Conservation (phyloP, 2,888 invertebrate genomes). For the Heteromyza rotundicornis region DNA sequence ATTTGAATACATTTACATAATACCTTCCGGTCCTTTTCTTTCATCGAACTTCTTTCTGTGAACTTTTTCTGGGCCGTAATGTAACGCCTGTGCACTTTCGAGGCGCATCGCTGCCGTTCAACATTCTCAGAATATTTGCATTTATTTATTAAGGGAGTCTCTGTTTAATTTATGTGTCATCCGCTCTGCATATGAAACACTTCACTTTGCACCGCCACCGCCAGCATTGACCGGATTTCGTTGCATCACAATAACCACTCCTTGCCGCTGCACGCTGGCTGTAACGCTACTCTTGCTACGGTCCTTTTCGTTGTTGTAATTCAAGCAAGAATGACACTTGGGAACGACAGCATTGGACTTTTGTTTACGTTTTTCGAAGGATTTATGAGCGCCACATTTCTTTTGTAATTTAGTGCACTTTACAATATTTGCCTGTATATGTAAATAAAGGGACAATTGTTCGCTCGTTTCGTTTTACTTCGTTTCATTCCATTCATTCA, state of each 20-base stretch:
- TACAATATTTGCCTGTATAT: neutral
- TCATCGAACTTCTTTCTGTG: no score
- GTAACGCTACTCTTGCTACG: neutral
- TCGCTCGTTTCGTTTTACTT: neutral
- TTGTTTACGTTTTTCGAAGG: constrained; percentile 1
- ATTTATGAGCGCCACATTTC: constrained; percentile 3
- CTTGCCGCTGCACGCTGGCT: neutral
- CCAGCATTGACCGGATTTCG: no score
- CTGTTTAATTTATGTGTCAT: constrained; percentile 1
- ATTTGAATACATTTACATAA: no score
- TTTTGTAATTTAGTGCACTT: constrained; percentile 2
- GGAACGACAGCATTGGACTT: neutral
- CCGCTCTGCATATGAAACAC: neutral
- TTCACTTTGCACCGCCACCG: neutral
- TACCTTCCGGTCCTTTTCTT: no score
- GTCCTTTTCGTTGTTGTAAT: neutral
- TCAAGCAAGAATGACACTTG: constrained; percentile 1
- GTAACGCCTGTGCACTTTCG: no score
- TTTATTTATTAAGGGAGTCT: constrained; percentile 8
- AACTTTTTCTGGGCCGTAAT: no score
- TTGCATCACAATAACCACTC: no score
- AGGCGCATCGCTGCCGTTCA: no score
- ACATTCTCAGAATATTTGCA: neutral
- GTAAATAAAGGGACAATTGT: neutral
- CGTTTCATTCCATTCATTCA: no score